Percentiles rank a stretch among this genome's conserved stretches.
Conservation (phyloP, 1,140 invertebrate species). For the Helicoverpa zea region DNA sequence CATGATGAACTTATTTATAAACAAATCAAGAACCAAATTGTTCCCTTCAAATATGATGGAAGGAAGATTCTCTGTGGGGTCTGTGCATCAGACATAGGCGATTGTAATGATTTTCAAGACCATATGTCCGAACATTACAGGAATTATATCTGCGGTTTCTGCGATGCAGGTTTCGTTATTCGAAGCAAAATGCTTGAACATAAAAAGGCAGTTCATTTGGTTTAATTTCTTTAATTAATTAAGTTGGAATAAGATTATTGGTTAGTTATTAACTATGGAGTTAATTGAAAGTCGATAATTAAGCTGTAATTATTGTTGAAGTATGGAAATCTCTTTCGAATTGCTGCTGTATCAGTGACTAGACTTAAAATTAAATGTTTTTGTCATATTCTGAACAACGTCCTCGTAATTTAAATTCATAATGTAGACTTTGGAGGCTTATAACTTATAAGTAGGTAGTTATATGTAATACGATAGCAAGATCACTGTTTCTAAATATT, state of each 20-base stretch:
- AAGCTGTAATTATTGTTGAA: too few relatives aligned
- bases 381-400: too few relatives aligned
- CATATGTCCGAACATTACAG: conserved; percentile 57
- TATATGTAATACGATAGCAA: too few relatives aligned
- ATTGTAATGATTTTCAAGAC: conserved; percentile 41
- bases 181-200: conserved; percentile 56
- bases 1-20: conserved; percentile 57
- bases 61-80: conserved; percentile 42
- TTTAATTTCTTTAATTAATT: conserved; percentile 27
- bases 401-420: too few relatives aligned
- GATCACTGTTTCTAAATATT: too few relatives aligned
- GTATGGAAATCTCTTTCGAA: too few relatives aligned
- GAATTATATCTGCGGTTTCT: conserved; percentile 59
- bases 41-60: conserved; percentile 49
- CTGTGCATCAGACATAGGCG: conserved; percentile 39
- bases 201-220: conserved; percentile 57
- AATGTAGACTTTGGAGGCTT: too few relatives aligned
- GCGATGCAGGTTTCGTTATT: conserved; percentile 52
- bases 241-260: not conserved
- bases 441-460: too few relatives aligned
- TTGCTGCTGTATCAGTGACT: too few relatives aligned
- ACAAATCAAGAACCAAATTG: conserved; percentile 60
- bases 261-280: too few relatives aligned
- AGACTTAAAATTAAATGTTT: too few relatives aligned
- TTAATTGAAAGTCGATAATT: too few relatives aligned